Conservation (phyloP, 2,797 vertebrate species). For the Sebastes nivosus region DNA sequence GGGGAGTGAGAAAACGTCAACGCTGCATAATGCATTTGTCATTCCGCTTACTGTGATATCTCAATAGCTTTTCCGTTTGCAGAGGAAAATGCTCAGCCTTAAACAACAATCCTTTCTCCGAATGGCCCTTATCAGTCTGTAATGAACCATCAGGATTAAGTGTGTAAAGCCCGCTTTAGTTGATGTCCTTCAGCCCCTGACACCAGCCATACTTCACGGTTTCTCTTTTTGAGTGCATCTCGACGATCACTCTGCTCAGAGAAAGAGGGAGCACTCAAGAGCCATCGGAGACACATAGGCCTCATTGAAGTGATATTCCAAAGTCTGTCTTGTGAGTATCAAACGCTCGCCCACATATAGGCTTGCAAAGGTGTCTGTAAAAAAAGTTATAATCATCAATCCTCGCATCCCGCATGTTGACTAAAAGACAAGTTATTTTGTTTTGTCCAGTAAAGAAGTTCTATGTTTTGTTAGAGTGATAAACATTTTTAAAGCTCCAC, state of each 20-base stretch:
- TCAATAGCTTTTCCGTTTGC: conserved; percentile 17
- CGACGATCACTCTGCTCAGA: conserved; percentile 17
- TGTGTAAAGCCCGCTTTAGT: neutral
- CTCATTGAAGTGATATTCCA: conserved; percentile 27
- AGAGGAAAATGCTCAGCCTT: conserved; percentile 7
- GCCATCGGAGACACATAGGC: conserved; percentile 29
- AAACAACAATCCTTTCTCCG: conserved; percentile 29
- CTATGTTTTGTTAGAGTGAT: no score
- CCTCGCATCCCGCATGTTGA: neutral
- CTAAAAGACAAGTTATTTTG: neutral
- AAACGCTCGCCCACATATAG: neutral
- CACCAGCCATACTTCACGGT: conserved; percentile 18
- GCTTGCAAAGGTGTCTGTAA: conserved; percentile 11
- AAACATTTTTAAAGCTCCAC: conserved; percentile 7
- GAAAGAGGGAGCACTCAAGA: conserved; percentile 3
- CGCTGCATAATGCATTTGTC: conserved; percentile 11
- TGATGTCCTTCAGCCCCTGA: conserved; percentile 41
- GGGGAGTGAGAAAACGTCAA: neutral
- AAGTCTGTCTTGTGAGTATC: conserved; percentile 22
- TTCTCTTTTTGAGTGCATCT: conserved; percentile 28
- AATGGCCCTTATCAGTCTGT: conserved; percentile 32
- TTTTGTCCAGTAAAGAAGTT: neutral
- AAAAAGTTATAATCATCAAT: neutral
- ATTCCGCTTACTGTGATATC: conserved; percentile 16
- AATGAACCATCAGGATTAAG: conserved; percentile 35